These are phyloP conservation scores for Centropus unirufus DNA, from an alignment of 2,113 vertebrate species.

Conservation along the genomic window DNA sequence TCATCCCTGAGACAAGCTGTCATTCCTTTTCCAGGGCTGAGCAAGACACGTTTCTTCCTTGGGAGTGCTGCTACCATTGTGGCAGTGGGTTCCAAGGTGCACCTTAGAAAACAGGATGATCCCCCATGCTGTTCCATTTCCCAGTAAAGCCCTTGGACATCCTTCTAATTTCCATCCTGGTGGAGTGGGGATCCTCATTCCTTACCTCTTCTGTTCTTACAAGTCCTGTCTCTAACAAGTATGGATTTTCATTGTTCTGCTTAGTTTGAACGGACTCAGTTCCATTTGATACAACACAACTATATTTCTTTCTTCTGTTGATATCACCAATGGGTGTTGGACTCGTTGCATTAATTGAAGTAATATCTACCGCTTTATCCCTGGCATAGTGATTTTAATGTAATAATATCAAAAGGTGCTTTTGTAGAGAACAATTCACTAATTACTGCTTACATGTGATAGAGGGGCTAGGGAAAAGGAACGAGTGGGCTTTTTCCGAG, in stretches of 20 bases:
- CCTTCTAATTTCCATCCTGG: background rate
- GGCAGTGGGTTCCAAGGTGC: background rate
- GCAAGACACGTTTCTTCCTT: background rate
- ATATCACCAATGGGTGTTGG: background rate
- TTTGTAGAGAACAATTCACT: background rate
- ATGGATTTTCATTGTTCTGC: background rate
- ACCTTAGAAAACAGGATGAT: background rate
- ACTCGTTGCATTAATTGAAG: background rate
- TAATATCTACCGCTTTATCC: background rate
- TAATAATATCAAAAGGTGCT: background rate
- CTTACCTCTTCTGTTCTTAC: background rate
- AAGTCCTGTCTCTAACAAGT: background rate
- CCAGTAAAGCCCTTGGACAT: background rate
- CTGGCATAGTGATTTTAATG: background rate
- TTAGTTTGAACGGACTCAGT: background rate
- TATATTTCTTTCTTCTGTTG: background rate
- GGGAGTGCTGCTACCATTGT: background rate
- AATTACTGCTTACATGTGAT: background rate
- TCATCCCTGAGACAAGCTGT: background rate
- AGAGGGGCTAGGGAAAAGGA: background rate
- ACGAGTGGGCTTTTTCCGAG: accelerated
- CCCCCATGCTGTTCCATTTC: background rate
- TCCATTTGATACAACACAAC: background rate
- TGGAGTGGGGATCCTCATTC: background rate
- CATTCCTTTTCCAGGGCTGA: background rate